Conservation (phyloP, 2,888 invertebrate species). For the Mimachlamys varia region DNA sequence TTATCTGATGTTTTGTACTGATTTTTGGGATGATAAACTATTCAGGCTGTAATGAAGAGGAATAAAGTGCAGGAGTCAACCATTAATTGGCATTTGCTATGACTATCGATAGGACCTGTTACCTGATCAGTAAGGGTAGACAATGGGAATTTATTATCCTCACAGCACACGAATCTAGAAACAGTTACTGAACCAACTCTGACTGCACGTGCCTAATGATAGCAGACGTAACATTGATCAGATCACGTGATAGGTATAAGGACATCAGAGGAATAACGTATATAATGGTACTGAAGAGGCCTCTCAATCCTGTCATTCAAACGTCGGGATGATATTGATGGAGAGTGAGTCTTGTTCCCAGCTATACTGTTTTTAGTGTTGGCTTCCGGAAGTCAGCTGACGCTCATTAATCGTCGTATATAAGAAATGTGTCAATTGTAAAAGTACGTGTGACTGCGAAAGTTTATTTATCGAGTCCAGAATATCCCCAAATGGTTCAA, state of each 20-base stretch:
- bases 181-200: too few species aligned
- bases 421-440: background rate
- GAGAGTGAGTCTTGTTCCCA: background rate
- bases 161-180: too few species aligned
- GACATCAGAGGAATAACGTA: background rate
- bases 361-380: background rate
- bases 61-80: too few species aligned
- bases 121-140: too few species aligned
- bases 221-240: background rate
- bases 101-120: too few species aligned
- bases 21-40: too few species aligned
- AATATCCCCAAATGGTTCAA: too few species aligned
- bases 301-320: constrained; percentile 9
- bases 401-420: background rate
- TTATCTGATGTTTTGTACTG: too few species aligned
- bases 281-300: background rate
- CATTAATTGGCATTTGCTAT: too few species aligned
- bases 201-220: background rate
- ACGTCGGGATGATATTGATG: background rate
- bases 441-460: background rate
- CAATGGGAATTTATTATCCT: too few species aligned
- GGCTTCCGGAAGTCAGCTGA: background rate
- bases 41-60: too few species aligned
- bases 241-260: background rate
- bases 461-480: background rate